A percentile compares a stretch with the other conserved stretches of the same genome.
phyloP scores from a whole-genome alignment of 2,888 invertebrate species.

The Prosopocoilus inquinatus region DNA sequence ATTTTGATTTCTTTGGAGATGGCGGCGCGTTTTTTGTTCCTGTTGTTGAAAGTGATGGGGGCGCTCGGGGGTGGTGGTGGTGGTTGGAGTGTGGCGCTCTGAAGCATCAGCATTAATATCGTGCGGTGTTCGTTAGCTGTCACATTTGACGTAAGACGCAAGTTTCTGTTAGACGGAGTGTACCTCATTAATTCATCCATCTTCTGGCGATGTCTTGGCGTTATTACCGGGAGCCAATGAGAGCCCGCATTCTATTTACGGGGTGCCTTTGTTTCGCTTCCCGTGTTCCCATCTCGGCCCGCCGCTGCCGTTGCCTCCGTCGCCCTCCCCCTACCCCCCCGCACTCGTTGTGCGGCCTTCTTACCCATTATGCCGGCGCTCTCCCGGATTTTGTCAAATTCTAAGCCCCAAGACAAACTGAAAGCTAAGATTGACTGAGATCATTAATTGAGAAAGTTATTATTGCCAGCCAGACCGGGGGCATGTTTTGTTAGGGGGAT shows the following conservation, averaged over 20 bases:
- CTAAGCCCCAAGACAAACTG: neutral
- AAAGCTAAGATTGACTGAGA: neutral
- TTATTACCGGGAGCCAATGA: constrained; percentile 49
- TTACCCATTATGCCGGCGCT: neutral
- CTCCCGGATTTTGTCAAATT: neutral
- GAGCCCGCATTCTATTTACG: constrained; percentile 44
- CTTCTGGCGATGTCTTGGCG: constrained; percentile 44
- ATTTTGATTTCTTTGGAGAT: too few relatives aligned
- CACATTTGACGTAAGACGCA: neutral
- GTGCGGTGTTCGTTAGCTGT: neutral
- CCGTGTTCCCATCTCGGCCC: constrained; percentile 6
- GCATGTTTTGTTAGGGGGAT: too few relatives aligned
- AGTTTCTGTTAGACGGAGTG: constrained; percentile 12
- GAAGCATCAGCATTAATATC: neutral
- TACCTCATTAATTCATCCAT: constrained; percentile 49
- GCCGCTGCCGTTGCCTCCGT: neutral
- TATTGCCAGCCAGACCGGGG: neutral
- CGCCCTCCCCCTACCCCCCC: constrained; percentile 5
- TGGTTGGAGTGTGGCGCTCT: too few relatives aligned
- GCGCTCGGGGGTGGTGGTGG: too few relatives aligned
- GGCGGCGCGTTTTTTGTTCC: too few relatives aligned
- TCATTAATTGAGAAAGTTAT: neutral
- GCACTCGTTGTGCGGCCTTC: neutral
- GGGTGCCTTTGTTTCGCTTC: constrained; percentile 40
- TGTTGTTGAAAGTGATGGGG: too few relatives aligned